Base-by-base conservation (phyloP, 2,797 vertebrate species). In the Centroberyx gerrardi region DNA sequence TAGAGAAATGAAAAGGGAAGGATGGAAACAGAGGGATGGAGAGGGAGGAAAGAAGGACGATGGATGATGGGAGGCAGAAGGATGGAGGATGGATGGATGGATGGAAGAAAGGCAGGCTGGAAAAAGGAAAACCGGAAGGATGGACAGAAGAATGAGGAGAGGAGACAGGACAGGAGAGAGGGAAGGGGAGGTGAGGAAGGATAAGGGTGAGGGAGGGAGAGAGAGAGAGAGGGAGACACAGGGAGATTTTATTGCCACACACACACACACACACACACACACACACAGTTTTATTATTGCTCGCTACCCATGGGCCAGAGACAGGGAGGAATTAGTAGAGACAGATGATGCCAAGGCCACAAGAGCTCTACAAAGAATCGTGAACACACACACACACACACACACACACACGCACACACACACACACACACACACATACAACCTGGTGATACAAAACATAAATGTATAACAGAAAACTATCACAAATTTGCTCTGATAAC, bases 301-400 rank as follows among this genome's bases (percentile, higher is more conserved):
- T 40, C 38, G 2, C 38, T 40, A 40, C 38, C 10, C 38, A 40
- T 40, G 38, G 10, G 38, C 17, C 48, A 8, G 48, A 51, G 17
- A n/a, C 48, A 18, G 48, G 15, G 48, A 51, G 48, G 48, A 51
- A 18, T 8, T 51, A 51, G 48, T 51, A 17, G 17, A n/a, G 15
- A 40, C 38, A 40, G 48, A 51, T 51, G 48, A 51, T 51, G 48
- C 48, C 48, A 51, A 51, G 48, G 48, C 48, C 48, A 51, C 6
- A n/a, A 3, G 8, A 51, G 15, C n/a, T n/a, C 6, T 8, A 18
- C 48, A 51, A n/a, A 51, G 48, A 8, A 36, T 17, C 12, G 12
- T 22, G 5, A 10, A 56, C 55, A 14, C 54, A 56, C 54, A 56
- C 54, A 56, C 54, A 56, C 54, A 56, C 54, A 3, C 33, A 33